Evolutionary conservation across 2,797 vertebrate species (phyloP).

Genomic region (Hoplostethus mediterraneus): DNA sequence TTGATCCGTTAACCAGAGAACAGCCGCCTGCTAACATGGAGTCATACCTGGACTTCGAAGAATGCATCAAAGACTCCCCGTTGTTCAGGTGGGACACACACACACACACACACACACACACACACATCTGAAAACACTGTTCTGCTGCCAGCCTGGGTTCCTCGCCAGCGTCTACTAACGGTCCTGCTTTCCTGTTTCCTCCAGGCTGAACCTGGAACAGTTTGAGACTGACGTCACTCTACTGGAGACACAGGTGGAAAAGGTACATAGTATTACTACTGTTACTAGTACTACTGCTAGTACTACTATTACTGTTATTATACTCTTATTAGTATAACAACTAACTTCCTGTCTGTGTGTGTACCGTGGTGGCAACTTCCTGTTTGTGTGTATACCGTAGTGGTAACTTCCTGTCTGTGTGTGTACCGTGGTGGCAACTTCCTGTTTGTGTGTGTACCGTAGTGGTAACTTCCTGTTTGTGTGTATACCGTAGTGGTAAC

Average conservation of each 20-base stretch:
- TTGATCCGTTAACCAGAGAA: neutral
- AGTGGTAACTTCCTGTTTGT: too few relatives aligned
- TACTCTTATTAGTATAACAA: neutral
- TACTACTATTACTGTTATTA: neutral
- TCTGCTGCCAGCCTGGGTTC: too few relatives aligned
- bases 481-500: too few relatives aligned
- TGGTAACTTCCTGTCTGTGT: too few relatives aligned
- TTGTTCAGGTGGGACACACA: slow-evolving; percentile 77
- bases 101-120: neutral
- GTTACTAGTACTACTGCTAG: neutral
- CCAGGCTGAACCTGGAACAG: slow-evolving; percentile 76
- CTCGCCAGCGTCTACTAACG: too few relatives aligned
- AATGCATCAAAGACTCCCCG: slow-evolving; percentile 83
- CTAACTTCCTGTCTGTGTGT: too few relatives aligned
- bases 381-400: too few relatives aligned
- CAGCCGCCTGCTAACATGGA: slow-evolving; percentile 69
- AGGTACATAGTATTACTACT: slow-evolving; percentile 57
- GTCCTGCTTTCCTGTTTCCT: neutral
- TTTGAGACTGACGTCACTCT: slow-evolving; percentile 75
- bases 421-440: too few relatives aligned
- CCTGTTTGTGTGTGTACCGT: too few relatives aligned
- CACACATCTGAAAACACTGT: too few relatives aligned
- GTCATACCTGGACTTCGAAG: slow-evolving; percentile 80
- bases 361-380: too few relatives aligned
- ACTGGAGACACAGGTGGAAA: slow-evolving; percentile 76